Conservation (phyloP, 2,888 invertebrate genomes). For the Hydriomena furcata region DNA sequence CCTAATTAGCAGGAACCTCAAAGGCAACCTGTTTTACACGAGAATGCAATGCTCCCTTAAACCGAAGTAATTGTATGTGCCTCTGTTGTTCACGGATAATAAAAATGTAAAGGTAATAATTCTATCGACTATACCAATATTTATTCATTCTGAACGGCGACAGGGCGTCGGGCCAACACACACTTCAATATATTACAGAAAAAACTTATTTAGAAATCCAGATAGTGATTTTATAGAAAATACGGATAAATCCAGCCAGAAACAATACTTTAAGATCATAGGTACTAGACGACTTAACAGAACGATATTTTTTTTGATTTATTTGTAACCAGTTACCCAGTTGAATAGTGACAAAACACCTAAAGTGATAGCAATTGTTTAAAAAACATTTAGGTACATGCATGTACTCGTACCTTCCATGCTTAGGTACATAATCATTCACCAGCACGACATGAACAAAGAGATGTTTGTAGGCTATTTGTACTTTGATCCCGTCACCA, state of each 20-base stretch:
- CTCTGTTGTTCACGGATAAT: slow-evolving; percentile 1
- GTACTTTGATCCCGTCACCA: background rate
- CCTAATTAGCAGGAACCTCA: too few species aligned
- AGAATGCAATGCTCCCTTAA: background rate
- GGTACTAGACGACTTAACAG: too few species aligned
- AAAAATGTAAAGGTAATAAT: slow-evolving; percentile 8
- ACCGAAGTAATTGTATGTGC: background rate
- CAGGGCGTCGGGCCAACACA: slow-evolving; percentile 18
- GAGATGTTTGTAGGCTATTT: background rate
- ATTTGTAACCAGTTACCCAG: too few species aligned
- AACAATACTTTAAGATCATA: too few species aligned
- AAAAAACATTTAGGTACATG: too few species aligned
- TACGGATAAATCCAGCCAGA: background rate
- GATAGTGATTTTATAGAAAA: background rate
- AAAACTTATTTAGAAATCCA: background rate
- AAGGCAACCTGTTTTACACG: background rate
- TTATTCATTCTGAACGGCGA: slow-evolving; percentile 9
- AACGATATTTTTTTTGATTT: too few species aligned
- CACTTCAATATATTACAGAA: slow-evolving; percentile 1
- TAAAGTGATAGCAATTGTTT: too few species aligned
- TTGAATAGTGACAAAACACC: too few species aligned
- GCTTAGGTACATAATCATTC: too few species aligned
- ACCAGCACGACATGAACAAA: too few species aligned
- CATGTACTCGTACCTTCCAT: too few species aligned
- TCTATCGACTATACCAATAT: slow-evolving; percentile 5